A percentile compares a stretch with the other conserved stretches of the same genome.
phyloP scores from a whole-genome alignment of 2,888 invertebrate genomes.

The Dicyrtomina minuta region DNA sequence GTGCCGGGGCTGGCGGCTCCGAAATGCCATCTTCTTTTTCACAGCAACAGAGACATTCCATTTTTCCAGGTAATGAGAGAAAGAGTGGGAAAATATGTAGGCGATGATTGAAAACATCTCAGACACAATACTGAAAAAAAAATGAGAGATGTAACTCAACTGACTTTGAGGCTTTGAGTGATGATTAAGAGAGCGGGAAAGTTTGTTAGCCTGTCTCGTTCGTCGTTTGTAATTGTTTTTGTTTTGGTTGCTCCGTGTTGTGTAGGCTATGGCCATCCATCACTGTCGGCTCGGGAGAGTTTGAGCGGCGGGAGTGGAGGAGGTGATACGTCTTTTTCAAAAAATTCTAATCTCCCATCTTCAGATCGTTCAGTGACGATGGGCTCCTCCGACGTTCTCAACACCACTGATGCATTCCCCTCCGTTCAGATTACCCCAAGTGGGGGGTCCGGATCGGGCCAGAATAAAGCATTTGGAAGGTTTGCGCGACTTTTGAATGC shows the following conservation, averaged over 20 bases:
- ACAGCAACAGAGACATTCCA: constrained; percentile 18
- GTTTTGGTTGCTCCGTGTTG: not conserved
- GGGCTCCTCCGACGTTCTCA: not conserved
- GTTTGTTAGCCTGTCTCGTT: no score
- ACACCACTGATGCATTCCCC: no score
- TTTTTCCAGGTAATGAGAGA: constrained; percentile 30
- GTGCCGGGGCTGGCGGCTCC: no score
- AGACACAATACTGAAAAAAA: no score
- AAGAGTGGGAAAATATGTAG: no score
- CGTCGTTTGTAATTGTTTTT: not conserved
- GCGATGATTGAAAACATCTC: no score
- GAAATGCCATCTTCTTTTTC: constrained; percentile 2
- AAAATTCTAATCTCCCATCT: constrained; percentile 20
- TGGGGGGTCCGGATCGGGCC: not conserved
- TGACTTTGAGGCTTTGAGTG: no score
- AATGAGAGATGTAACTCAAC: no score
- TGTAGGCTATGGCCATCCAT: constrained; percentile 32
- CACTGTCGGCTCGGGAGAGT: constrained; percentile 9
- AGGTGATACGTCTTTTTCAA: constrained; percentile 20
- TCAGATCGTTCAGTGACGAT: constrained; percentile 14
- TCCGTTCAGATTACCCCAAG: no score
- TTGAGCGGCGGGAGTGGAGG: constrained; percentile 6
- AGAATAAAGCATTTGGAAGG: constrained; percentile 16
- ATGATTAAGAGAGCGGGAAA: no score
- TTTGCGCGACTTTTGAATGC: constrained; percentile 35